A percentile compares a stretch with the other conserved stretches of the same genome.
Conservation (phyloP, 2,113 vertebrate species). For the Oxyruncus cristatus region DNA sequence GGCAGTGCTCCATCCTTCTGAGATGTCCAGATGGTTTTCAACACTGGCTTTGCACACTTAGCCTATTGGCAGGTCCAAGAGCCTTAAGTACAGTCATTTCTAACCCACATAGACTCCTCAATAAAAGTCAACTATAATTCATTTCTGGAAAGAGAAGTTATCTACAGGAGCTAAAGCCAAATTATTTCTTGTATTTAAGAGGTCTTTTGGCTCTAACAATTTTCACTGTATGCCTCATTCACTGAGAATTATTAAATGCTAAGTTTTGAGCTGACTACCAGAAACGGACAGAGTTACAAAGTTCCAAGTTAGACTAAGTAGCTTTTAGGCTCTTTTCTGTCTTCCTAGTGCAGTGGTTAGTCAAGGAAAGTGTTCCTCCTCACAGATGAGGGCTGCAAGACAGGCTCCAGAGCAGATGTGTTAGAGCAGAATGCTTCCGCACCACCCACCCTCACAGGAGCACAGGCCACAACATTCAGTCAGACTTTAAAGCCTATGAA, state of each 20-base stretch:
- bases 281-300: neutral
- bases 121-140: neutral
- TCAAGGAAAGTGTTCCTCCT: neutral
- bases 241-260: neutral
- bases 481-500: neutral
- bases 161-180: neutral
- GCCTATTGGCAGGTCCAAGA: neutral
- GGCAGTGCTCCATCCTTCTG: neutral
- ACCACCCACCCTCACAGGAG: neutral
- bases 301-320: neutral
- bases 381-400: neutral
- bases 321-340: neutral
- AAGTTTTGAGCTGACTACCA: neutral
- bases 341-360: neutral
- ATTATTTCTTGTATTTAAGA: neutral
- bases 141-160: neutral
- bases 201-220: neutral
- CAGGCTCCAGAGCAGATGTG: neutral
- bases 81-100: neutral
- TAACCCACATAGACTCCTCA: neutral
- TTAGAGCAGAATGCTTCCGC: neutral
- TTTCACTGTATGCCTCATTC: neutral
- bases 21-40: neutral
- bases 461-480: neutral
- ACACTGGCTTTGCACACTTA: neutral